Conservation (phyloP, 2,113 vertebrate species). For the Carassius carassius region DNA sequence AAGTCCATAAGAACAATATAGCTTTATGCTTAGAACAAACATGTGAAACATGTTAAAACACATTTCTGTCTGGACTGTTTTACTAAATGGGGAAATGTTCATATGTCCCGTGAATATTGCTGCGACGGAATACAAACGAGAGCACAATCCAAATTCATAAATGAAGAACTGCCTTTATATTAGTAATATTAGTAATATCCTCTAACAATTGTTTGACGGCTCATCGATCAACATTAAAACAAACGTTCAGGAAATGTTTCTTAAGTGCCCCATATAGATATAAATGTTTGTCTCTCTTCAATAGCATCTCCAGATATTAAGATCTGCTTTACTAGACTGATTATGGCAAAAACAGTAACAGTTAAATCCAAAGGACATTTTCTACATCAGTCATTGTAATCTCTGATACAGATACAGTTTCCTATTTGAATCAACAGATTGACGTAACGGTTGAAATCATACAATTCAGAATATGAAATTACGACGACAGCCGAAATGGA, state of each 20-base stretch:
- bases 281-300: neutral
- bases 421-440: slow-evolving; percentile 50
- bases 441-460: neutral
- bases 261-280: neutral
- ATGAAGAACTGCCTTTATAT: neutral
- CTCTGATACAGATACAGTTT: slow-evolving; percentile 21
- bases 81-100: slow-evolving; percentile 16
- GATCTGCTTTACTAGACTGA: neutral
- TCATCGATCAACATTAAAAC: neutral
- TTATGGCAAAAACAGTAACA: slow-evolving; percentile 18
- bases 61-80: neutral
- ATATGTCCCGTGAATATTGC: slow-evolving; percentile 1
- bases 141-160: neutral
- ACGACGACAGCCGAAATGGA: neutral
- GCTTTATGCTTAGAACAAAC: slow-evolving; percentile 39
- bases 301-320: neutral
- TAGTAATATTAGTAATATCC: neutral
- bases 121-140: neutral
- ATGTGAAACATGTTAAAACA: slow-evolving; percentile 31
- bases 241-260: neutral
- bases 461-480: neutral
- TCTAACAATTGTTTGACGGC: slow-evolving; percentile 5
- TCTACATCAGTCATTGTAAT: slow-evolving; percentile 20
- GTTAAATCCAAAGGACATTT: slow-evolving; percentile 30
- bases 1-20: slow-evolving; percentile 40